Evolutionary conservation across 2,797 vertebrate species (phyloP).

Genomic region (Chiloscyllium punctatum): DNA sequence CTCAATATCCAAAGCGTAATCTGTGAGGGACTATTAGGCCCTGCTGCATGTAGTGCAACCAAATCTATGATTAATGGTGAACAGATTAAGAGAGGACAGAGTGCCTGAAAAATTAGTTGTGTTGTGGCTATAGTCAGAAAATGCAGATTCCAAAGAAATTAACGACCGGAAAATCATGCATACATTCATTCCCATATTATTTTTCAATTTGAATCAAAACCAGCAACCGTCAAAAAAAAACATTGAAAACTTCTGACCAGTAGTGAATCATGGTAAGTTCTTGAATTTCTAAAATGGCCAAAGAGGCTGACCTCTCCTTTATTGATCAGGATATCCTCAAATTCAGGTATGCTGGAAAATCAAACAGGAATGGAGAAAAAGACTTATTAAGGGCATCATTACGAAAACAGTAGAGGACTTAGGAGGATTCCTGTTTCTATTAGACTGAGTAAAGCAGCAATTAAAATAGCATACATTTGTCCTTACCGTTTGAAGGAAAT

Average conservation of each 20-base stretch:
- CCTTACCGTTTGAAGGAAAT: constrained; percentile 31
- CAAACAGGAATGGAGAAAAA: not conserved
- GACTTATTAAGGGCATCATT: constrained; percentile 33
- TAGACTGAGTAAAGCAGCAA: constrained; percentile 16
- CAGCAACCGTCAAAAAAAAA: not conserved
- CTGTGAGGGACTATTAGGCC: constrained; percentile 43
- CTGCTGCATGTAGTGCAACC: constrained; percentile 66
- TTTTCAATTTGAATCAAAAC: constrained; percentile 19
- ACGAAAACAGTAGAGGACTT: not conserved
- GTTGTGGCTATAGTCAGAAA: constrained; percentile 66
- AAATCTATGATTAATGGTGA: constrained; percentile 70
- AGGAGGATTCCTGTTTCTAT: not conserved
- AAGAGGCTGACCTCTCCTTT: not conserved
- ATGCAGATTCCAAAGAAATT: constrained; percentile 70
- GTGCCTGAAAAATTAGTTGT: constrained; percentile 70
- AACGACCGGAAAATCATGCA: constrained; percentile 68
- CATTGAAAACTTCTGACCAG: not conserved
- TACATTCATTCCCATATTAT: constrained; percentile 47
- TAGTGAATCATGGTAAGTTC: not conserved
- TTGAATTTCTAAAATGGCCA: not conserved
- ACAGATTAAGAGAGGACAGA: constrained; percentile 67
- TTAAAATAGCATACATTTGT: constrained; percentile 33
- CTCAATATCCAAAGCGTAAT: constrained; percentile 49
- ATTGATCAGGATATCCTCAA: constrained; percentile 15
- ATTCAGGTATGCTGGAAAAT: not conserved